Percentiles rank a stretch among this genome's conserved stretches.
Evolutionary conservation across 2,797 vertebrate genomes (phyloP).

Genomic region (Acanthiza pusilla): DNA sequence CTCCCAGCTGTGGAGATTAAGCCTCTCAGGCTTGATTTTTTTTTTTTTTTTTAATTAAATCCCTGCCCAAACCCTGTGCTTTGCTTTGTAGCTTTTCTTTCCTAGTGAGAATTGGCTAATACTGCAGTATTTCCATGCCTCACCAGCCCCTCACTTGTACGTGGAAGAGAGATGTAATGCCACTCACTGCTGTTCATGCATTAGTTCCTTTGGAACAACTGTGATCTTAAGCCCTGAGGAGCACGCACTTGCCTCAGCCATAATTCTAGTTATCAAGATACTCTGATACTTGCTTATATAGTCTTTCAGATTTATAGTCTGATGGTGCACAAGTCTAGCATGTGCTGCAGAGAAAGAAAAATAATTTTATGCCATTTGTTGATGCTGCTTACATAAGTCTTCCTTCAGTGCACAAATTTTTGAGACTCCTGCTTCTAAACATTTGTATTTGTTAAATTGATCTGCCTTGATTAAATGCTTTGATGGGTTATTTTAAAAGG

Average conservation of each 20-base stretch:
- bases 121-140: not conserved
- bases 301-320: not conserved
- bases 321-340: accelerated
- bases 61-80: not conserved
- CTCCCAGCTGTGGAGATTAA: not conserved
- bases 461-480: not conserved
- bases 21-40: not conserved
- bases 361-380: not conserved
- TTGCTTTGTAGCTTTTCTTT: not conserved
- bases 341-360: not conserved
- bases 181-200: not conserved
- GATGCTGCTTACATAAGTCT: not conserved
- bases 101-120: not conserved
- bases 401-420: not conserved
- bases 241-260: not conserved
- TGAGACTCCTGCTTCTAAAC: not conserved
- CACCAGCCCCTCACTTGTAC: not conserved
- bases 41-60: not conserved
- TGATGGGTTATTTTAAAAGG: not conserved
- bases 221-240: not conserved
- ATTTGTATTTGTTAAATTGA: not conserved
- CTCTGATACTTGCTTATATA: not conserved
- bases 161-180: not conserved
- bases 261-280: not conserved
- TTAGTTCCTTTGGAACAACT: not conserved